Evolutionary conservation across 2,113 vertebrate genomes (phyloP).

Genomic region (Poeciliopsis prolifica): DNA sequence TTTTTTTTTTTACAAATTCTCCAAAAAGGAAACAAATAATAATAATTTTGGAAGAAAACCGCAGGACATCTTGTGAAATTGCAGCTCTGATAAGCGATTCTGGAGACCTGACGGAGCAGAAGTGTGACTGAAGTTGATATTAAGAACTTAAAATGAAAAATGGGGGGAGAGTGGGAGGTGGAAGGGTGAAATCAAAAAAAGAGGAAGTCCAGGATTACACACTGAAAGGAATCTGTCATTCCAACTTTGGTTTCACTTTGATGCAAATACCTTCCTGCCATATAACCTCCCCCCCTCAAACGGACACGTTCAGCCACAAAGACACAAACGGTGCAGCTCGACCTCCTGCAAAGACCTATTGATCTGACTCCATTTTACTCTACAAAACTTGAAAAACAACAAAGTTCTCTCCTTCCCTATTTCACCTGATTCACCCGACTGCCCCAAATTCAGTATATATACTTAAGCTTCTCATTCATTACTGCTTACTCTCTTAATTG

Average conservation of each 20-base stretch:
- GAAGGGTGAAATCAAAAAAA: background rate
- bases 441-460: conserved; percentile 21
- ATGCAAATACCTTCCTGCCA: conserved; percentile 17
- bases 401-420: conserved; percentile 14
- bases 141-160: background rate
- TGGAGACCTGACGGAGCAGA: background rate
- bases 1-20: background rate
- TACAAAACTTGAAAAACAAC: conserved; percentile 11
- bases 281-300: background rate
- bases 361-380: conserved; percentile 1
- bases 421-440: background rate
- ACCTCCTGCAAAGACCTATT: background rate
- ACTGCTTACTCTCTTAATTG: background rate
- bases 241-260: conserved; percentile 23
- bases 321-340: background rate
- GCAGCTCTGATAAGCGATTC: background rate
- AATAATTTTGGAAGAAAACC: background rate
- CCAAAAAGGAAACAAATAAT: background rate
- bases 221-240: conserved; percentile 11
- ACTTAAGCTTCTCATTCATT: conserved; percentile 17
- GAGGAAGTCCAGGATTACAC: background rate
- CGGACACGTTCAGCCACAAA: background rate
- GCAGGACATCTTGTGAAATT: background rate
- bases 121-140: background rate
- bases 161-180: background rate